These are phyloP conservation scores for Fragum sueziense DNA, from an alignment of 2,888 invertebrate genomes.

Conservation along the genomic window DNA sequence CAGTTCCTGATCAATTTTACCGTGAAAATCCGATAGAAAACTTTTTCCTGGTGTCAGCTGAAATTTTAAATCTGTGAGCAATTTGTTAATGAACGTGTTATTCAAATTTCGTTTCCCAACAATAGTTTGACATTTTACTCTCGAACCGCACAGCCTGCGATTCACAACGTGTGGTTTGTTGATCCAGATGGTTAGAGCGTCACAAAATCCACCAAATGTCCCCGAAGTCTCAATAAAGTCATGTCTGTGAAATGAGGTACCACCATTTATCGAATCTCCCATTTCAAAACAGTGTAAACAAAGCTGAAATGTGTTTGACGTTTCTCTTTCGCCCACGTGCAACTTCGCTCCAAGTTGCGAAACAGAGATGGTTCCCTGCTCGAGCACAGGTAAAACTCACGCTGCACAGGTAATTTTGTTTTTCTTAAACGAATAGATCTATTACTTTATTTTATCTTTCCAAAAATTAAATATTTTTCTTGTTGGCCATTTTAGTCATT, in stretches of 20 bases:
- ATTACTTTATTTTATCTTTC: no score
- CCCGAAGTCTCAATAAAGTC: constrained; percentile 13
- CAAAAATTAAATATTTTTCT: no score
- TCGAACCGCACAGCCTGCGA: constrained; percentile 70
- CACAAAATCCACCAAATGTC: constrained; percentile 55
- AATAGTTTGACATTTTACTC: constrained; percentile 35
- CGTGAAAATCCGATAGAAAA: not conserved
- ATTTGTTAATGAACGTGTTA: not conserved
- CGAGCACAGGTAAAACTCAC: no score
- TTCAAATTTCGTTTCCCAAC: not conserved
- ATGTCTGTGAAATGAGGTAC: not conserved
- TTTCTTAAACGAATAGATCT: no score
- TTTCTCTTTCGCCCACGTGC: constrained; percentile 13
- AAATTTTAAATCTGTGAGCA: not conserved
- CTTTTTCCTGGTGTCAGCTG: not conserved
- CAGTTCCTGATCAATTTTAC: no score
- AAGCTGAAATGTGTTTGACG: not conserved
- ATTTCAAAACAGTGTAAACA: not conserved
- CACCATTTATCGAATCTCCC: not conserved
- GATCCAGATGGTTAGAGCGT: constrained; percentile 72
- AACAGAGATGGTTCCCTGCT: constrained; percentile 1
- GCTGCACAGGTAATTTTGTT: no score
- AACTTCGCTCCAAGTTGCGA: not conserved
- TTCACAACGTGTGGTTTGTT: constrained; percentile 78
- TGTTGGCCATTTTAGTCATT: no score